A percentile compares a stretch with the other conserved stretches of the same genome.
phyloP scores from a whole-genome alignment of 1,140 invertebrate species.

The Delia radicum region DNA sequence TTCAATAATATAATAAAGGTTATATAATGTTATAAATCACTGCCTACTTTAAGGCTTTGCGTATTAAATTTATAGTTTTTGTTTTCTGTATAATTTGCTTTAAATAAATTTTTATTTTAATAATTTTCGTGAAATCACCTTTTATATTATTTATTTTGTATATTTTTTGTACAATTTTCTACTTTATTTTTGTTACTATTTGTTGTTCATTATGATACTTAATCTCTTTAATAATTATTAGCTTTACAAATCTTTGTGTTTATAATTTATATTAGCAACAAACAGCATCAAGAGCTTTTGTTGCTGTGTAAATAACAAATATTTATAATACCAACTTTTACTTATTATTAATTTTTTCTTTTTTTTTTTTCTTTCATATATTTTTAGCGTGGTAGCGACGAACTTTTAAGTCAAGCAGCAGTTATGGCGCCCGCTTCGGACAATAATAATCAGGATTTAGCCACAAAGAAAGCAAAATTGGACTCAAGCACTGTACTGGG shows the following conservation, averaged over 20 bases:
- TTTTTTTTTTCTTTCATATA: not conserved
- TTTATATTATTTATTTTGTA: too few species aligned
- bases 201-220: not conserved
- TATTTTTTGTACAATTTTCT: not conserved
- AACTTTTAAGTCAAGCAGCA: slow-evolving; percentile 89
- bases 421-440: slow-evolving; percentile 91
- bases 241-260: not conserved
- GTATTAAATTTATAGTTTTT: too few species aligned
- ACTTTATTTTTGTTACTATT: not conserved
- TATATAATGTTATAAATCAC: too few species aligned
- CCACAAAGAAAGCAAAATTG: slow-evolving; percentile 85
- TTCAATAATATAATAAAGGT: too few species aligned
- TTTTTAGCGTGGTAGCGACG: slow-evolving; percentile 92
- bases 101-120: too few species aligned
- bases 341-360: not conserved
- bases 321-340: not conserved
- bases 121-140: too few species aligned
- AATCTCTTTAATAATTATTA: not conserved
- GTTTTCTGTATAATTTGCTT: too few species aligned
- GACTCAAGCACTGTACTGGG: slow-evolving; percentile 53
- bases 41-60: too few species aligned
- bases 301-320: not conserved
- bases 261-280: not conserved
- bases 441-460: slow-evolving; percentile 87
- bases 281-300: not conserved